Evolutionary conservation across 2,113 vertebrate species (phyloP).

Genomic region (Circaetus cinerascens): DNA sequence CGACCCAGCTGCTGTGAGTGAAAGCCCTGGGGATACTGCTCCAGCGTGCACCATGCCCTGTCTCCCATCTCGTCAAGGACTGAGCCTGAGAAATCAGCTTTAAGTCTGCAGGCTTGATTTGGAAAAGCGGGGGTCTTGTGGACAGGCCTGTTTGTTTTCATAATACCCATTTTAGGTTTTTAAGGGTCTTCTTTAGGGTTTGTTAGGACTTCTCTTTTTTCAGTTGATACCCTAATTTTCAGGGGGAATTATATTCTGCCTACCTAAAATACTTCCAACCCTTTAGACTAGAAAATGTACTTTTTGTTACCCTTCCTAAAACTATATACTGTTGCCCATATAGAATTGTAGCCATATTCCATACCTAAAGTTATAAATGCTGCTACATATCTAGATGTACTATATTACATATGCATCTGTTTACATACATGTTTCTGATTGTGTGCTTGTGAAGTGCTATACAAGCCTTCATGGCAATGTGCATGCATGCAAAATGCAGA

Average conservation of each 20-base stretch:
- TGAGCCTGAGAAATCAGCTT: background rate
- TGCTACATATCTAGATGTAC: background rate
- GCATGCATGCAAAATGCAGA: background rate
- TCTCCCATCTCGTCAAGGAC: background rate
- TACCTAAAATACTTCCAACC: background rate
- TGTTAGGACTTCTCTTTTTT: background rate
- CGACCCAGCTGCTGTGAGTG: background rate
- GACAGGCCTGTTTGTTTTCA: background rate
- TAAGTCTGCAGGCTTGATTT: background rate
- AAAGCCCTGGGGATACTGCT: background rate
- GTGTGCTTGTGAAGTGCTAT: background rate
- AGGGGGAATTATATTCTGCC: background rate
- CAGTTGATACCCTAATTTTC: background rate
- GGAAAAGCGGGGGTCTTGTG: background rate
- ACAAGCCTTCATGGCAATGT: background rate
- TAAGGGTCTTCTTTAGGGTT: background rate
- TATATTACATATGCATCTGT: background rate
- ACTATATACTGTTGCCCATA: background rate
- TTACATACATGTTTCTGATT: background rate
- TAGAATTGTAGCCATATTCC: background rate
- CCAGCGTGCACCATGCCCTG: rapidly evolving
- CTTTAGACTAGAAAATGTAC: background rate
- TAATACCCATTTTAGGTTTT: background rate
- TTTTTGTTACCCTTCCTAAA: background rate
- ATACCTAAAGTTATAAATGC: background rate